Evolutionary conservation across 2,113 vertebrate genomes (phyloP).

Genomic region (Epinephelus lanceolatus): DNA sequence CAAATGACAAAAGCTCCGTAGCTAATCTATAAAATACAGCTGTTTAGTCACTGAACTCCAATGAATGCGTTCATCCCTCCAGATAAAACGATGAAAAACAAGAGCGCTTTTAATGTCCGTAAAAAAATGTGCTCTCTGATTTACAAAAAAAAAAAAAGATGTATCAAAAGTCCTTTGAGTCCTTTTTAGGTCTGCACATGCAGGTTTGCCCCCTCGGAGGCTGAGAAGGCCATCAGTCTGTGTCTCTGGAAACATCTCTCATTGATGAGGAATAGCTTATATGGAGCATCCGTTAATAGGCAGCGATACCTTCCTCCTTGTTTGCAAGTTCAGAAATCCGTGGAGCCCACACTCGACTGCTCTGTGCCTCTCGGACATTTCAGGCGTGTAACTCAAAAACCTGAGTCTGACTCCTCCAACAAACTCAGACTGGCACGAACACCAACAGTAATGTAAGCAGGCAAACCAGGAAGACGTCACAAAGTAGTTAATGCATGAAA

Average conservation of each 20-base stretch:
- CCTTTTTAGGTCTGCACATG: constrained; percentile 30
- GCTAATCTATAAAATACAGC: constrained; percentile 83
- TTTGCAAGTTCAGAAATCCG: constrained; percentile 27
- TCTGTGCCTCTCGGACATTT: constrained; percentile 37
- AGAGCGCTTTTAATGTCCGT: constrained; percentile 57
- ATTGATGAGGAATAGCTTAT: constrained; percentile 61
- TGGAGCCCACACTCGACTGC: neutral
- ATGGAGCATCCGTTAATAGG: constrained; percentile 23
- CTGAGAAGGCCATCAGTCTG: constrained; percentile 13
- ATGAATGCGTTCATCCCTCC: constrained; percentile 46
- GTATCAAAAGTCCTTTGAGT: constrained; percentile 71
- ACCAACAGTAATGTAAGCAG: constrained; percentile 10
- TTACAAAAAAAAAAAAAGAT: constrained; percentile 54
- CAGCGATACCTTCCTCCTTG: constrained; percentile 18
- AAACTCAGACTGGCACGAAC: constrained; percentile 54
- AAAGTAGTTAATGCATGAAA: constrained; percentile 41
- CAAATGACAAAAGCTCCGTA: constrained; percentile 68
- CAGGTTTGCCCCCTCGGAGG: constrained; percentile 40
- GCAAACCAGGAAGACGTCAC: constrained; percentile 35
- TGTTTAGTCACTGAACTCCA: constrained; percentile 70
- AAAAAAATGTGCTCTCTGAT: constrained; percentile 71
- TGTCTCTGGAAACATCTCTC: constrained; percentile 49
- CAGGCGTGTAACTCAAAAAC: constrained; percentile 5
- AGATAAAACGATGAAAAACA: constrained; percentile 49
- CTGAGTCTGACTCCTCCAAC: constrained; percentile 41